Base-by-base conservation (phyloP, 2,113 vertebrate genomes). In the Leucosticte australis region DNA sequence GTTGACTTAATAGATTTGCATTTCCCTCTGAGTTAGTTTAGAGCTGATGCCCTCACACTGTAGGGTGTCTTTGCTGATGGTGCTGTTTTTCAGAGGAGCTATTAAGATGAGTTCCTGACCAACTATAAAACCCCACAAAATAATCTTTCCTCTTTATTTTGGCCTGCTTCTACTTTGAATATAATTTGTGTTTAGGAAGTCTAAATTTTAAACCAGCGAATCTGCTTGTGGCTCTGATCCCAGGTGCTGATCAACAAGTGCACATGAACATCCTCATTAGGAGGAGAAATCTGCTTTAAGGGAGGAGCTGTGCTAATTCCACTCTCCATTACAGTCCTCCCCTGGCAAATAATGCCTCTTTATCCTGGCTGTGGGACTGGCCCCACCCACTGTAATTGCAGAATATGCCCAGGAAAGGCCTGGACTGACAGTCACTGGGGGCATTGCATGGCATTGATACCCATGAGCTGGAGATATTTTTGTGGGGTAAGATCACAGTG, bases 1-100 rank as follows among this genome's bases (percentile, higher is more conserved):
- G 93, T 96, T 96, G 92, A 95, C 95, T 96, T 93, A 96, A 97
- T 93, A 97, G 93, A 94, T 96, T 95, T 97, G 92, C 85, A 74
- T 93, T 96, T 97, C 92, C 83, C 78, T 86, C 92, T 67, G 70
- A 94, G 91, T 96, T 91, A 84, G 93, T 95, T 91, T 95, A 95
- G 90, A 95, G 79, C 95, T 79, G 90, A 93, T 95, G 92, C 87
- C 93, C 94, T 95, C 50, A 59, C 90, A 5, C 91, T 87, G 70
- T 78, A 73, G 89, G 94, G 69, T 91, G 94, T 82, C 76, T 95
- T 83, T 95, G 95, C 92, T 97, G 96, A 95, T 76, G 63, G 39
- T 59, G 87, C 82, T 90, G 35, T 83, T 97, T 90, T 96, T 67
- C 87, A 88, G 65, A 85, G 78, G 26, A 94, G 50, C 75, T 87